A percentile compares a stretch with the other conserved stretches of the same genome.
Evolutionary conservation across 2,888 invertebrate genomes (phyloP).

Genomic region (Octonoba sinensis): DNA sequence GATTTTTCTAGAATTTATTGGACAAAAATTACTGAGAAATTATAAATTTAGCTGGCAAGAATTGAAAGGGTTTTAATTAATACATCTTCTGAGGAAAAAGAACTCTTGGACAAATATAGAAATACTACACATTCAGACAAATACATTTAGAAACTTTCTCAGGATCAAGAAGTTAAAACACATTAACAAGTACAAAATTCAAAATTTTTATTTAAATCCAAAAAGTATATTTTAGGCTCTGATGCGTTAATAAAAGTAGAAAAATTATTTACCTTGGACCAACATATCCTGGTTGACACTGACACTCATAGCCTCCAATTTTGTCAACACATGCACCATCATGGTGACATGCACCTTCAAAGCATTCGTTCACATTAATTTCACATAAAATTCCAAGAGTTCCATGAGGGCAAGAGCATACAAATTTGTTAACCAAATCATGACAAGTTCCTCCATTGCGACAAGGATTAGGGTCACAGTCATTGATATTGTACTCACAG

Average conservation of each 20-base stretch:
- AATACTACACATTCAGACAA: no score
- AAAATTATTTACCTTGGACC: slow-evolving; percentile 80
- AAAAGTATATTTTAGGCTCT: background rate
- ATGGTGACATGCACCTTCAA: slow-evolving; percentile 78
- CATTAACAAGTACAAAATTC: background rate
- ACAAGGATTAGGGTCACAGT: slow-evolving; percentile 95
- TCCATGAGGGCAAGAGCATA: slow-evolving; percentile 89
- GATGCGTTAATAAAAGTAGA: background rate
- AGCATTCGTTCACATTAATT: slow-evolving; percentile 92
- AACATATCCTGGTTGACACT: slow-evolving; percentile 76
- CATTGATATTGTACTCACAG: slow-evolving; percentile 96
- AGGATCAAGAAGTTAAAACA: background rate
- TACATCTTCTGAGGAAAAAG: no score
- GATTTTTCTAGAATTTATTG: no score
- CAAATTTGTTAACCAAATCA: slow-evolving; percentile 94
- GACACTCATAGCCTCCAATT: slow-evolving; percentile 89
- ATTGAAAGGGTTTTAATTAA: no score
- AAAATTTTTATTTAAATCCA: background rate
- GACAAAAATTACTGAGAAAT: no score
- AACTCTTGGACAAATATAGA: no score
- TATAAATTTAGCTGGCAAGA: no score
- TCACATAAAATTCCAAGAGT: slow-evolving; percentile 96
- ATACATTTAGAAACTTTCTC: no score
- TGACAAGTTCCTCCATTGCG: slow-evolving; percentile 93
- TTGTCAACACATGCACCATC: slow-evolving; percentile 78